These are phyloP conservation scores for Parauchenoglanis punctatus DNA, from an alignment of 2,797 vertebrate species.

Conservation along the genomic window DNA sequence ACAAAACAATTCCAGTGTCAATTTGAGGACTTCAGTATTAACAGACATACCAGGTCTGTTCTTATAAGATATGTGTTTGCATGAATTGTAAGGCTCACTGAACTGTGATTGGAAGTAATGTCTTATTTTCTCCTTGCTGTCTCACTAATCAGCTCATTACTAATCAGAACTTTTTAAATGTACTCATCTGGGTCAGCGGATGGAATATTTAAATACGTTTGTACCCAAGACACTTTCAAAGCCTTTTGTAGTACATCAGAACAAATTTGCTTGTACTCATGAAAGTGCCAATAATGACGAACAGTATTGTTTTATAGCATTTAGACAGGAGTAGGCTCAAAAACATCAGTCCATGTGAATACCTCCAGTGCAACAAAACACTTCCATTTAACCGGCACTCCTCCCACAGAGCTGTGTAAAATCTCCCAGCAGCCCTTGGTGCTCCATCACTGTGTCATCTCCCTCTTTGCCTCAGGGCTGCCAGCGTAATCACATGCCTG, in stretches of 20 bases:
- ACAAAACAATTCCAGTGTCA: background rate
- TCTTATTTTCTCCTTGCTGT: background rate
- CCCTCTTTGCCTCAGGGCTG: constrained; percentile 50
- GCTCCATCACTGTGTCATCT: constrained; percentile 57
- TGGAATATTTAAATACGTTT: background rate
- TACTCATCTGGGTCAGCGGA: background rate
- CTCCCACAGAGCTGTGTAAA: constrained; percentile 34
- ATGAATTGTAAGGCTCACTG: background rate
- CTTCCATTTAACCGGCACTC: constrained; percentile 22
- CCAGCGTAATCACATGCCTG: constrained; percentile 60
- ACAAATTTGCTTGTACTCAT: background rate
- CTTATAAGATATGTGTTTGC: background rate
- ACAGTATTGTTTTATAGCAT: background rate
- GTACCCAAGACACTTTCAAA: background rate
- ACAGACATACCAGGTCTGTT: background rate
- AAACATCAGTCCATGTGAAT: background rate
- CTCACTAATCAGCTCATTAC: background rate
- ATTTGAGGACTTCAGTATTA: background rate
- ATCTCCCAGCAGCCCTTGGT: constrained; percentile 49
- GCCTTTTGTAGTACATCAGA: background rate
- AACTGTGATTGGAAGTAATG: background rate
- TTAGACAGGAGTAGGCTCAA: background rate
- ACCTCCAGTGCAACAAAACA: constrained; percentile 33
- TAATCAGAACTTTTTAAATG: no score
- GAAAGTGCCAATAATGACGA: background rate